phyloP scores from a whole-genome alignment of 1,140 invertebrate genomes.

The Protaetia brevitarsis region DNA sequence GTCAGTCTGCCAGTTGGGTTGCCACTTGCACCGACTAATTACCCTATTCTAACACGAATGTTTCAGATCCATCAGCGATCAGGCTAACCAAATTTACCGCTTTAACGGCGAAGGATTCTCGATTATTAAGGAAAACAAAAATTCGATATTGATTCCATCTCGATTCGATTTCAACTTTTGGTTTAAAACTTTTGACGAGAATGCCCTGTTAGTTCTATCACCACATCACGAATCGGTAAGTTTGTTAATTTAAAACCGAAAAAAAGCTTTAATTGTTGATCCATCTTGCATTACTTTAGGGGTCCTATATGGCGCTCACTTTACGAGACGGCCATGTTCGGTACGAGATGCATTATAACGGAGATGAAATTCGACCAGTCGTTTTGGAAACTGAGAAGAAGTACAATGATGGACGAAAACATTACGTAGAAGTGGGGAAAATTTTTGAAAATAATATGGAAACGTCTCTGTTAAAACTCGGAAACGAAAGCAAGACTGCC shows the following conservation, averaged over 20 bases:
- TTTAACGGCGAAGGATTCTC: slow-evolving; percentile 70
- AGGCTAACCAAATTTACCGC: not conserved
- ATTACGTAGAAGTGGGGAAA: slow-evolving; percentile 64
- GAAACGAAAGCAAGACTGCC: not conserved
- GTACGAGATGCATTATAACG: slow-evolving; percentile 67
- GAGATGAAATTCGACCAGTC: slow-evolving; percentile 42
- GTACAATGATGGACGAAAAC: slow-evolving; percentile 80
- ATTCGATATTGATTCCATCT: slow-evolving; percentile 58
- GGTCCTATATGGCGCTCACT: slow-evolving; percentile 54
- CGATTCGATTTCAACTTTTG: slow-evolving; percentile 71
- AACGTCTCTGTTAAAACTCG: not conserved
- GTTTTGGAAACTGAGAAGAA: slow-evolving; percentile 66
- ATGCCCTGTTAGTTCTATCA: slow-evolving; percentile 82
- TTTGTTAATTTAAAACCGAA: too few species aligned
- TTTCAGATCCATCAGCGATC: not conserved
- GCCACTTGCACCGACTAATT: too few species aligned
- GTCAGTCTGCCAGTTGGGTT: too few species aligned
- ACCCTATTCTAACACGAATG: not conserved
- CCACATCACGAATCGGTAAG: slow-evolving; percentile 65
- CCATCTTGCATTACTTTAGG: not conserved
- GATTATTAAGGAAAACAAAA: slow-evolving; percentile 53
- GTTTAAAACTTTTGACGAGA: slow-evolving; percentile 84
- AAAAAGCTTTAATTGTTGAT: not conserved
- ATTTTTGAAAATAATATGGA: not conserved
- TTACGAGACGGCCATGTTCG: slow-evolving; percentile 73